Conservation (phyloP, 2,797 vertebrate genomes). For the Sardinella longiceps region DNA sequence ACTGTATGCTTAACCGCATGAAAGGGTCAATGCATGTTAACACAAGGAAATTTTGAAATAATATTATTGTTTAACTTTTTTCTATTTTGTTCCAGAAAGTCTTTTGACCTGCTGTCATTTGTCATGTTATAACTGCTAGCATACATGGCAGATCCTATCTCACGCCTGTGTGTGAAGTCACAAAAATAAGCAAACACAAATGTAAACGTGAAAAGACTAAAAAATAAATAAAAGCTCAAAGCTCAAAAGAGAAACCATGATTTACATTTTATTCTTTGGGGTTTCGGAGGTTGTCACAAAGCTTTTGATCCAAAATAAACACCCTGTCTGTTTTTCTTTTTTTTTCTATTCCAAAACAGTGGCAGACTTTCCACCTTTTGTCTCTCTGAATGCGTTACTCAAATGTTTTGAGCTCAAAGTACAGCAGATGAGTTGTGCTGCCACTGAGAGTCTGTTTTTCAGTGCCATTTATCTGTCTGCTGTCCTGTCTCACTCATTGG, state of each 20-base stretch:
- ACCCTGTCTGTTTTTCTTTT: neutral
- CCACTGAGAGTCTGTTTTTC: constrained; percentile 14
- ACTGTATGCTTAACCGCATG: constrained; percentile 10
- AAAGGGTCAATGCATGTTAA: neutral
- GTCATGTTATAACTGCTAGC: neutral
- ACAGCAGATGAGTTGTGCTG: neutral
- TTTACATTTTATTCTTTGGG: constrained; percentile 25
- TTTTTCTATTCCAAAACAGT: neutral
- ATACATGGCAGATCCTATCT: neutral
- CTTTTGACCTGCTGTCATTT: neutral
- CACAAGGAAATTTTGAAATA: neutral
- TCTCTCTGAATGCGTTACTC: neutral
- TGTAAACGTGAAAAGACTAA: neutral
- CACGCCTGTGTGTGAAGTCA: neutral
- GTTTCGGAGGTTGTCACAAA: neutral
- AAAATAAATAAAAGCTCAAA: neutral
- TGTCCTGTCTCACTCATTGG: constrained; percentile 10
- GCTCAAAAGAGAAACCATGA: constrained; percentile 4
- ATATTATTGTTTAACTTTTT: neutral
- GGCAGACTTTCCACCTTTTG: constrained; percentile 8
- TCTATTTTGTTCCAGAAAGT: neutral
- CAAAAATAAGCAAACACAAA: neutral
- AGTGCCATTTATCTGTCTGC: constrained; percentile 12
- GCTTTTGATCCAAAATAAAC: constrained; percentile 20
- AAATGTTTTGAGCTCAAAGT: neutral